Evolutionary conservation across 2,113 vertebrate genomes (phyloP).

Genomic region (Meleagris gallopavo): DNA sequence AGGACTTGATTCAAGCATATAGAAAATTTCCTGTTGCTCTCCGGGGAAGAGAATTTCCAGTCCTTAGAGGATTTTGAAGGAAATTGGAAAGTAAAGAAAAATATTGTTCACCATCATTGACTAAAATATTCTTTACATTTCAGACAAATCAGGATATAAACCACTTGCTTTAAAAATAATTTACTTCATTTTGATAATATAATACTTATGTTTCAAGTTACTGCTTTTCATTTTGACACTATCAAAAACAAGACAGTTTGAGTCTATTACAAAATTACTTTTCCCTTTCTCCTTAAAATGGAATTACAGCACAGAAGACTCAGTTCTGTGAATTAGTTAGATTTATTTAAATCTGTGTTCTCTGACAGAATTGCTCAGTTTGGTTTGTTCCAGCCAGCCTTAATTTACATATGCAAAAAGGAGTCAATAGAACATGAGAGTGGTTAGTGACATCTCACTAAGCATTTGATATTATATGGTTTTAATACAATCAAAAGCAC

Average conservation of each 20-base stretch:
- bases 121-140: not conserved
- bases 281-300: not conserved
- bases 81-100: not conserved
- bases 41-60: not conserved
- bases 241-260: not conserved
- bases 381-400: not conserved
- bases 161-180: not conserved
- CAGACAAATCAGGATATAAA: not conserved
- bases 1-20: not conserved
- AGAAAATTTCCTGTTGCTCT: not conserved
- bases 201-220: not conserved
- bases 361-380: not conserved
- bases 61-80: not conserved
- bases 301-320: not conserved
- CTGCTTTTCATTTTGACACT: not conserved
- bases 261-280: not conserved
- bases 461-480: not conserved
- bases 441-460: not conserved
- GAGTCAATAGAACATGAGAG: not conserved
- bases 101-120: not conserved
- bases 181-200: not conserved
- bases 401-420: not conserved
- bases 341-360: not conserved
- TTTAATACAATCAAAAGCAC: conserved; percentile 33
- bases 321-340: not conserved